These are phyloP conservation scores for Amphibalanus amphitrite DNA, from an alignment of 1,140 invertebrate genomes.

Conservation along the genomic window DNA sequence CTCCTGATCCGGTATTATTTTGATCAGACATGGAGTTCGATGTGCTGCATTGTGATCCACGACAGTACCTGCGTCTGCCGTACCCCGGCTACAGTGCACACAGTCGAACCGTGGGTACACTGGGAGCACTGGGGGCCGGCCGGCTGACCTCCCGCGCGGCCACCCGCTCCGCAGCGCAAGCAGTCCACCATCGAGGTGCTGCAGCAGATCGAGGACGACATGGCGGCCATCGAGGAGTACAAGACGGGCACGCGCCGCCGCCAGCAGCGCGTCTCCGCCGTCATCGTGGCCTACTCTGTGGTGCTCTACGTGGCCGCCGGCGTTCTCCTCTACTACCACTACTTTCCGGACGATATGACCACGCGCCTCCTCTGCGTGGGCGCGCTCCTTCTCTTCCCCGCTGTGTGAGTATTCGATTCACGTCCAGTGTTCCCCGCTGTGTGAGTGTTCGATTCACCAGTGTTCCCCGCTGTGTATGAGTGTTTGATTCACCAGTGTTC, in stretches of 20 bases:
- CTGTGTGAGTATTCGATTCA: neutral
- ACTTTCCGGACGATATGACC: conserved; percentile 33
- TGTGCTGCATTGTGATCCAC: too few species aligned
- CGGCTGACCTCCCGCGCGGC: neutral
- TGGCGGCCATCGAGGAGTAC: conserved; percentile 59
- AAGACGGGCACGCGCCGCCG: conserved; percentile 53
- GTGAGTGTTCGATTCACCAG: neutral
- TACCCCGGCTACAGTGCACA: too few species aligned
- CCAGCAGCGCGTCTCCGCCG: conserved; percentile 58
- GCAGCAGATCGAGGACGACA: conserved; percentile 35
- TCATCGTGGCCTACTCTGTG: conserved; percentile 58
- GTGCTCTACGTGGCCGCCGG: conserved; percentile 56
- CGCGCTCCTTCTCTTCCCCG: neutral
- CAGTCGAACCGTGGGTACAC: too few species aligned
- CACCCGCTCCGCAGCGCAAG: conserved; percentile 9
- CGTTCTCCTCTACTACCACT: conserved; percentile 57
- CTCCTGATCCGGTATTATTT: too few species aligned
- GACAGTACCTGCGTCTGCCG: too few species aligned
- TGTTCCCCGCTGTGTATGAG: neutral
- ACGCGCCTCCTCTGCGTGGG: neutral
- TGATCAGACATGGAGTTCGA: too few species aligned
- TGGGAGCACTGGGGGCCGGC: too few species aligned
- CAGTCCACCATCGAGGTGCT: conserved; percentile 14
- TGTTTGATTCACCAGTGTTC: neutral
- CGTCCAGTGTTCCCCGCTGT: neutral